Evolutionary conservation across 2,888 invertebrate genomes (phyloP).

Genomic region (Chromoteleia sp.): DNA sequence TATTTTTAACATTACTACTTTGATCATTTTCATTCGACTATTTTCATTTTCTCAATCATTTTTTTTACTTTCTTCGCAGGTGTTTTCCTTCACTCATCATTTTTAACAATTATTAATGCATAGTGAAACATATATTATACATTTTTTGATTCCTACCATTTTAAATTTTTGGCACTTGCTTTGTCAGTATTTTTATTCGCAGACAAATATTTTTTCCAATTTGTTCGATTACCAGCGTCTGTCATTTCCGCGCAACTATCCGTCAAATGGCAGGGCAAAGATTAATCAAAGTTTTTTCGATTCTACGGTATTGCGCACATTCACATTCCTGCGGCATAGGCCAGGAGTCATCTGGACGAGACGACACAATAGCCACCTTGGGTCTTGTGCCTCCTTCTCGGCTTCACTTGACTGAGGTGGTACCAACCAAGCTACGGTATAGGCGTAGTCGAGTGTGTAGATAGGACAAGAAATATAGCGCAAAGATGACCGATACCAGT

Average conservation of each 20-base stretch:
- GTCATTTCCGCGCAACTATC: constrained; percentile 15
- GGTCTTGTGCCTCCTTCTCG: constrained; percentile 37
- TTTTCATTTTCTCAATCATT: too few relatives aligned
- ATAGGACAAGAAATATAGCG: constrained; percentile 81
- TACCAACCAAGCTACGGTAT: constrained; percentile 72
- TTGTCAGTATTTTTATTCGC: neutral
- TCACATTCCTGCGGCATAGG: constrained; percentile 75
- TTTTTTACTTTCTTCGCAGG: too few relatives aligned
- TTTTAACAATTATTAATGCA: too few relatives aligned
- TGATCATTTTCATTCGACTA: too few relatives aligned
- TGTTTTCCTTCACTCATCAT: too few relatives aligned
- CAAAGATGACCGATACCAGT: constrained; percentile 81
- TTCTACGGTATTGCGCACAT: constrained; percentile 71
- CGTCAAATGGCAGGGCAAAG: constrained; percentile 25
- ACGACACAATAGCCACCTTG: constrained; percentile 76
- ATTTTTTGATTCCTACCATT: too few relatives aligned
- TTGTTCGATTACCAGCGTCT: constrained; percentile 7
- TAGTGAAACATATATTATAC: too few relatives aligned
- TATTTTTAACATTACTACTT: too few relatives aligned
- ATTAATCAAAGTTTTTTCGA: constrained; percentile 64
- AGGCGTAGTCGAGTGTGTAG: constrained; percentile 79
- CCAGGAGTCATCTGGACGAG: constrained; percentile 77
- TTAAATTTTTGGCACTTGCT: too few relatives aligned
- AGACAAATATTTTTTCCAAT: neutral
- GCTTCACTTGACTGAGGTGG: constrained; percentile 62